These are phyloP conservation scores for Eclectus roratus DNA, from an alignment of 2,113 vertebrate genomes.

Conservation along the genomic window DNA sequence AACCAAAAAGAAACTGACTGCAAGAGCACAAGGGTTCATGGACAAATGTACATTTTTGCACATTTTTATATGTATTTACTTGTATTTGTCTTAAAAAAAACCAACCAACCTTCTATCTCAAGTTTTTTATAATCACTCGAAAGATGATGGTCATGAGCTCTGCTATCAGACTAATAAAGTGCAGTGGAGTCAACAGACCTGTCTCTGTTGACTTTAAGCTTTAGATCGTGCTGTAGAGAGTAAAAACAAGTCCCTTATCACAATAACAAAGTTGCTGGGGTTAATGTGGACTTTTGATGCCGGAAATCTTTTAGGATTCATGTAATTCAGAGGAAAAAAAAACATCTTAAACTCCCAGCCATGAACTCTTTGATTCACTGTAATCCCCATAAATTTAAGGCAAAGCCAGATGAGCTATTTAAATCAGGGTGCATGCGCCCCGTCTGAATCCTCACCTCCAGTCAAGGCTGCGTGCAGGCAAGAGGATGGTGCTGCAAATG, in stretches of 20 bases:
- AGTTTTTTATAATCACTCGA: background rate
- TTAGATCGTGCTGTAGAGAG: background rate
- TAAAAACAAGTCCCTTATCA: slow-evolving; percentile 49
- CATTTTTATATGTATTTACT: background rate
- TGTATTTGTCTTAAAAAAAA: background rate
- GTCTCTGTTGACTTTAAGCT: slow-evolving; percentile 59
- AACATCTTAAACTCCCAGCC: slow-evolving; percentile 16
- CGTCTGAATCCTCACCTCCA: background rate
- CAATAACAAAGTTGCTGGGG: slow-evolving; percentile 37
- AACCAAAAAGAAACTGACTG: background rate
- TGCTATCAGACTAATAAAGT: slow-evolving; percentile 11
- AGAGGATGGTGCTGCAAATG: background rate
- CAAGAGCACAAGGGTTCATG: background rate
- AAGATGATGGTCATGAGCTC: background rate
- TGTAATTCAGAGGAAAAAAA: slow-evolving; percentile 35
- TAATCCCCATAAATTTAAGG: slow-evolving; percentile 27
- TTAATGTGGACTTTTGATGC: slow-evolving; percentile 41
- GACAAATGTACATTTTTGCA: background rate
- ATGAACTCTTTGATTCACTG: background rate
- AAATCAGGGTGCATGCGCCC: background rate
- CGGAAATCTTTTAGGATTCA: slow-evolving; percentile 38
- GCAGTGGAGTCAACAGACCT: slow-evolving; percentile 22
- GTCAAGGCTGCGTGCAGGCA: background rate
- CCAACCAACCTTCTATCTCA: background rate
- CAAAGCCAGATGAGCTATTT: slow-evolving; percentile 21